Evolutionary conservation across 2,113 vertebrate genomes (phyloP).

Genomic region (Colistium nudipinnis): DNA sequence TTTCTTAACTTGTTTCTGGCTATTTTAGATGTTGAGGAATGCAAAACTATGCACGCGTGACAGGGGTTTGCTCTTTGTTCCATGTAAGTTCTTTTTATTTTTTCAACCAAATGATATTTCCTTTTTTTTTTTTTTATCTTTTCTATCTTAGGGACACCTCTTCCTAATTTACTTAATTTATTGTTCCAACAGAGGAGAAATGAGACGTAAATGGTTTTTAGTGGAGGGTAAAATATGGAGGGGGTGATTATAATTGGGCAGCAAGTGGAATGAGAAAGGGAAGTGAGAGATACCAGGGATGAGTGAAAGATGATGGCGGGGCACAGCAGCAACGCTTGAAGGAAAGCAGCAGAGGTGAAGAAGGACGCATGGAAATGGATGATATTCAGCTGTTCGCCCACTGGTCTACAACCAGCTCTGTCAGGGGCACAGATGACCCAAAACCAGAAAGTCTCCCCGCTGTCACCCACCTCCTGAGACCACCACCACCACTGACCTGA

Average conservation of each 20-base stretch:
- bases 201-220: constrained; percentile 49
- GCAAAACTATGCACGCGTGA: too few relatives aligned
- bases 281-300: constrained; percentile 44
- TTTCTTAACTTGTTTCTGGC: too few relatives aligned
- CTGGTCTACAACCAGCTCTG: constrained; percentile 60
- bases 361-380: constrained; percentile 52
- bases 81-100: neutral
- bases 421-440: constrained; percentile 76
- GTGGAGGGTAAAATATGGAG: constrained; percentile 44
- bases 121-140: neutral
- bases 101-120: neutral
- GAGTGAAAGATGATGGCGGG: constrained; percentile 40
- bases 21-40: too few relatives aligned
- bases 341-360: constrained; percentile 21
- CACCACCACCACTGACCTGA: constrained; percentile 74
- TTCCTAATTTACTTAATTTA: constrained; percentile 35
- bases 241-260: constrained; percentile 50
- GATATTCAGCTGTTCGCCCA: constrained; percentile 63
- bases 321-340: constrained; percentile 31
- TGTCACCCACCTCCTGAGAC: constrained; percentile 67
- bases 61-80: neutral
- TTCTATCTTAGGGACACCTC: neutral
- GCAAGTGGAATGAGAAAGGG: constrained; percentile 57
- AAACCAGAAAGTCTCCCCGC: constrained; percentile 70
- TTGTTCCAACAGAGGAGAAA: constrained; percentile 49